phyloP scores from a whole-genome alignment of 2,113 vertebrate species.

The Amazona vittata region DNA sequence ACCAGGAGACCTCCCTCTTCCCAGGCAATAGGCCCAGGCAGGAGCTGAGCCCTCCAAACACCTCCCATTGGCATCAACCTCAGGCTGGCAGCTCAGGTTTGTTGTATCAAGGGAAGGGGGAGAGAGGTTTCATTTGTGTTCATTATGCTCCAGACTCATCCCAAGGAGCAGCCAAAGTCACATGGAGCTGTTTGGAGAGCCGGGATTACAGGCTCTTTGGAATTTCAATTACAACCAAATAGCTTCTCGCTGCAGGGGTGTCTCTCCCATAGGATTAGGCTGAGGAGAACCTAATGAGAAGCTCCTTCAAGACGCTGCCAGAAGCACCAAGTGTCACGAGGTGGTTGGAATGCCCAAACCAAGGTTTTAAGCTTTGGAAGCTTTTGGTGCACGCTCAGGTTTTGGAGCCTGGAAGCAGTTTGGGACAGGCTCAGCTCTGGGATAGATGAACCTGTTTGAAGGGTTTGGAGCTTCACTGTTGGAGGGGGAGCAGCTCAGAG shows the following conservation, averaged over 20 bases:
- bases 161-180: not conserved
- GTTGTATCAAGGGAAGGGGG: not conserved
- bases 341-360: not conserved
- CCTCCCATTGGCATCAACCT: not conserved
- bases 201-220: not conserved
- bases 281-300: not conserved
- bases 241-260: not conserved
- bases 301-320: not conserved
- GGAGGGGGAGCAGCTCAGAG: not conserved
- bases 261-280: not conserved
- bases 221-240: not conserved
- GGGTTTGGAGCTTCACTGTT: not conserved
- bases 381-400: not conserved
- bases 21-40: not conserved
- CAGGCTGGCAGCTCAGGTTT: not conserved
- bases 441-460: not conserved
- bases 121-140: not conserved
- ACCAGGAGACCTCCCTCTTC: not conserved
- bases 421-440: not conserved
- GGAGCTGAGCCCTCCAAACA: not conserved
- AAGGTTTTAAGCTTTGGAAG: not conserved
- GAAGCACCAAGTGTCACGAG: not conserved
- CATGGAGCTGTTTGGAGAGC: not conserved
- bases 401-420: not conserved
- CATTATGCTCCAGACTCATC: not conserved